phyloP scores from a whole-genome alignment of 2,797 vertebrate species.

The Melanotaenia parkinsoni region DNA sequence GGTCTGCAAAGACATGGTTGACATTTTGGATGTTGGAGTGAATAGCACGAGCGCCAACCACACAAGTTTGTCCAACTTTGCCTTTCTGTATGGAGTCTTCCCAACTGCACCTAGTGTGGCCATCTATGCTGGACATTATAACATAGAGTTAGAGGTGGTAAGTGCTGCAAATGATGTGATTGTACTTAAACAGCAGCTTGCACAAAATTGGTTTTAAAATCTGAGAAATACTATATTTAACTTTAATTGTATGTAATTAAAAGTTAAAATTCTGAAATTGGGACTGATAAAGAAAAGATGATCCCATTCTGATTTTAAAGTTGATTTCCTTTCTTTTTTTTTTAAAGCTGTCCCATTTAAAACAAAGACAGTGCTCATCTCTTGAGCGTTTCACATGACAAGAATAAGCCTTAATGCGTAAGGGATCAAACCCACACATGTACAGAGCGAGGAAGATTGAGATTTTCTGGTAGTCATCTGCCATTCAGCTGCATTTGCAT shows the following conservation, averaged over 20 bases:
- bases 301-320: background rate
- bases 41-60: conserved; percentile 87
- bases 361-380: background rate
- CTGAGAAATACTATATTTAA: background rate
- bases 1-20: conserved; percentile 96
- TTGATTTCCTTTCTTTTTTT: background rate
- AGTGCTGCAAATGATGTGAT: conserved; percentile 50
- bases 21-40: conserved; percentile 87
- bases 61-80: conserved; percentile 95
- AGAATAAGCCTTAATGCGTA: too few species aligned
- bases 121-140: conserved; percentile 95
- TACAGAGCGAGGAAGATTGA: background rate
- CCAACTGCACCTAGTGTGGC: conserved; percentile 96
- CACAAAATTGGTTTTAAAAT: background rate
- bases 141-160: conserved; percentile 98
- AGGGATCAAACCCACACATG: background rate
- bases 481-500: background rate
- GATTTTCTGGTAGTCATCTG: background rate
- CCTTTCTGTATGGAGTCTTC: conserved; percentile 96
- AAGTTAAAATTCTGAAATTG: background rate
- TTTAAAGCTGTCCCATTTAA: background rate
- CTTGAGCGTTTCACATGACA: conserved; percentile 6
- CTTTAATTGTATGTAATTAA: background rate
- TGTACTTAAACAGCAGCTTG: background rate
- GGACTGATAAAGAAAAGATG: background rate